Conservation (phyloP, 1,140 invertebrate genomes). For the Drosophila sp. region DNA sequence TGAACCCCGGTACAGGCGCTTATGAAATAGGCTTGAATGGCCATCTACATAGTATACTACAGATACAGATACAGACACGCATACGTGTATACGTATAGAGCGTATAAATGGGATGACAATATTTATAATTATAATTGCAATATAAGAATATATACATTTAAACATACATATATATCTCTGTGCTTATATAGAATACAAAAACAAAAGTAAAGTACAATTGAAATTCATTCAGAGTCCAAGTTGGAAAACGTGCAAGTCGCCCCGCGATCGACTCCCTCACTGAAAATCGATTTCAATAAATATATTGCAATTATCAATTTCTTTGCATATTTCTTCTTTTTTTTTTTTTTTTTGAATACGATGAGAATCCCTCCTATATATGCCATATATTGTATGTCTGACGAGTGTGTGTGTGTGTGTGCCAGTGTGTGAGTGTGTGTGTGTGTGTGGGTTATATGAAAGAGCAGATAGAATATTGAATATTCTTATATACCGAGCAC, state of each 20-base stretch:
- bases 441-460: slow-evolving; percentile 6
- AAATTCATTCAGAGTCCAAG: slow-evolving; percentile 72
- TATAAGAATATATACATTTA: slow-evolving; percentile 36
- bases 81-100: neutral
- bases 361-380: slow-evolving; percentile 16
- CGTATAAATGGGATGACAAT: slow-evolving; percentile 30
- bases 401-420: neutral
- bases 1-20: slow-evolving; percentile 64
- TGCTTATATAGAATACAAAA: slow-evolving; percentile 19
- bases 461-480: slow-evolving; percentile 25
- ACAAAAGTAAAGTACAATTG: slow-evolving; percentile 31
- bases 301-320: slow-evolving; percentile 67
- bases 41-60: slow-evolving; percentile 16
- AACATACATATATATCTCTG: slow-evolving; percentile 30
- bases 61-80: slow-evolving; percentile 8
- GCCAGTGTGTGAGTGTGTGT: neutral
- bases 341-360: slow-evolving; percentile 48
- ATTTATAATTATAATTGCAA: slow-evolving; percentile 46
- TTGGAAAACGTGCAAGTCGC: slow-evolving; percentile 51
- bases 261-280: slow-evolving; percentile 16
- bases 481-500: slow-evolving; percentile 10
- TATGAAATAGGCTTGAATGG: slow-evolving; percentile 73
- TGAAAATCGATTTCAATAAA: slow-evolving; percentile 51
- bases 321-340: slow-evolving; percentile 4
- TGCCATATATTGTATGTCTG: neutral